A percentile compares a stretch with the other conserved stretches of the same genome.
Evolutionary conservation across 2,888 invertebrate species (phyloP).

Genomic region (Eurois occulta): DNA sequence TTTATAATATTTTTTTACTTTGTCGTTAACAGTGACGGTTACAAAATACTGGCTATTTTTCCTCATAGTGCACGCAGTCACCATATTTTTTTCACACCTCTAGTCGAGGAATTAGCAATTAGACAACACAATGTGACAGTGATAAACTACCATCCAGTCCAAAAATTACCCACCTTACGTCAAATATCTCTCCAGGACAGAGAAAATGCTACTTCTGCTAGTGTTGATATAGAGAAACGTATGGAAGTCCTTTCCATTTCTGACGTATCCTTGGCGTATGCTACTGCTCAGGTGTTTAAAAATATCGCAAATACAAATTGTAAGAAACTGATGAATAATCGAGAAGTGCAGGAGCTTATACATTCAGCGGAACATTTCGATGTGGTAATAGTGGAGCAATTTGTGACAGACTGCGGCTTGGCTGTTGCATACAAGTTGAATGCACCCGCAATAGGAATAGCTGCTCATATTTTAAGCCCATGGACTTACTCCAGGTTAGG

Average conservation of each 20-base stretch:
- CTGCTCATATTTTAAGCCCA: constrained; percentile 89
- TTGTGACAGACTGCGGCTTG: constrained; percentile 90
- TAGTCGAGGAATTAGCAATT: constrained; percentile 71
- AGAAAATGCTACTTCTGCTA: constrained; percentile 37
- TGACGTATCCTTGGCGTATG: constrained; percentile 53
- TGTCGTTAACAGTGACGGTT: constrained; percentile 45
- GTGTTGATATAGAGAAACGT: constrained; percentile 41
- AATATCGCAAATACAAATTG: constrained; percentile 68
- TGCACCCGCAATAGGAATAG: constrained; percentile 87
- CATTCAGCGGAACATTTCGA: constrained; percentile 85
- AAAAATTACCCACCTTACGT: constrained; percentile 77
- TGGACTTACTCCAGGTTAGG: constrained; percentile 90
- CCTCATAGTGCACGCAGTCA: constrained; percentile 75
- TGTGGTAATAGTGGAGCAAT: constrained; percentile 89
- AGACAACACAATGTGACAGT: constrained; percentile 77
- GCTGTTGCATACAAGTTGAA: constrained; percentile 88
- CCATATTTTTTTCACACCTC: constrained; percentile 64
- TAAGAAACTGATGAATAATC: constrained; percentile 64
- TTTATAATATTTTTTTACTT: constrained; percentile 20
- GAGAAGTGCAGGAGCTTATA: constrained; percentile 67
- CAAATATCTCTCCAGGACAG: constrained; percentile 73
- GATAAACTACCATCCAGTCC: constrained; percentile 76
- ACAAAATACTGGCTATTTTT: constrained; percentile 72
- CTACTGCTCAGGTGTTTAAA: constrained; percentile 43
- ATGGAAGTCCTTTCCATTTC: constrained; percentile 34